Evolutionary conservation across 2,888 invertebrate species (phyloP), one percentile per base, ranked within the genome.

Genomic region (Steinernema scapterisci): DNA sequence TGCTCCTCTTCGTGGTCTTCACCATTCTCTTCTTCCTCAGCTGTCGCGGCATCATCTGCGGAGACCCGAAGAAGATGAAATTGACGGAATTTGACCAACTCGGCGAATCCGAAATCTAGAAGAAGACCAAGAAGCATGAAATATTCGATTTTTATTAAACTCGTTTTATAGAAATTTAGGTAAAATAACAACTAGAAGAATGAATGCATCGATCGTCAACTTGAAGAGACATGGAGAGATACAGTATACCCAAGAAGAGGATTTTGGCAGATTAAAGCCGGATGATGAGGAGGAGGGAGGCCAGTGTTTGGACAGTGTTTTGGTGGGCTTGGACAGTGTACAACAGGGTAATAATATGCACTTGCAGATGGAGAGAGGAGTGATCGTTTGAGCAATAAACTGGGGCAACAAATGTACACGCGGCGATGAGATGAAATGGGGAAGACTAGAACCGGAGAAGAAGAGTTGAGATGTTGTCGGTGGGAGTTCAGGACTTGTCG

Each of bases 401-500:
- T 27, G 38, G 54, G 16, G 19, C 6, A 63, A 63, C 16, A 31
- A 63, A 27, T 63, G 63, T 63, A 63, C 63, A 63, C 63, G 63
- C 27, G 63, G 38, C 38, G 23, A 7, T n/a, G 48, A 19, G 48
- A 52, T 52, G 52, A 52, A 23, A 52, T 6, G 38, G 38, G 38
- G 48, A 54, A 21, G 63, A 63, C 63, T 63, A 63, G 63, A 63
- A 63, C 63, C 63, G 63, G 63, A 31, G 48, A 16, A 44, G 45
- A 16, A 19, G 27, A 7, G 27, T n/a, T 52, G 52, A 52, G 31
- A 63, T 21, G 63, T n/a, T 13, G 63, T 5, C 21, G 13, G 6
- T 48, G 48, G 16, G 31, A 11, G 16, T 63, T 63, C 63, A 63
- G 6, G 38, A 25, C 16, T 31, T 21, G 63, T 63, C 63, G 63